Conservation (phyloP, 1,140 invertebrate species). For the Phymorhynchus buccinoides region DNA sequence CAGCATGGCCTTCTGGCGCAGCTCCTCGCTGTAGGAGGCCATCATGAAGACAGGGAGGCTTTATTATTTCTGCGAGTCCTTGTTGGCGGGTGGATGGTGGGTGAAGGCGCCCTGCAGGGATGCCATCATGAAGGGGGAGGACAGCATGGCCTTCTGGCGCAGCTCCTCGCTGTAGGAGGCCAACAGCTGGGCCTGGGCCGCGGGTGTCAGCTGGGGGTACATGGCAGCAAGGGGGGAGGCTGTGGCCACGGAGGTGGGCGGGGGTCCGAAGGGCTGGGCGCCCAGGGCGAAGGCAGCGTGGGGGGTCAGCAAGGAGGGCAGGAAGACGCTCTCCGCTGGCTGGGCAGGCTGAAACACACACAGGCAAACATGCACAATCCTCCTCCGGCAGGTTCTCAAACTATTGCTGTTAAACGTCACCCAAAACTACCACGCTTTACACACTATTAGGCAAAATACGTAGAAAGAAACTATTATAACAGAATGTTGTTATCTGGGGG, state of each 20-base stretch:
- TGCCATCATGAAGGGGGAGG: slow-evolving; percentile 22
- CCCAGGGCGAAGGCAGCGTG: slow-evolving; percentile 44
- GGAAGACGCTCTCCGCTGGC: slow-evolving; percentile 15
- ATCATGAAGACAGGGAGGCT: no score
- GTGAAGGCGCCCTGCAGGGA: slow-evolving; percentile 27
- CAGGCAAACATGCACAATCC: no score
- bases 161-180: slow-evolving; percentile 42
- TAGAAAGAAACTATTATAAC: no score
- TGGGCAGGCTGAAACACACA: slow-evolving; percentile 11
- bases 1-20: slow-evolving; percentile 39
- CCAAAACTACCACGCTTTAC: no score
- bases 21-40: slow-evolving; percentile 40
- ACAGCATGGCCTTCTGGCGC: slow-evolving; percentile 36
- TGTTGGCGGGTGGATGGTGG: slow-evolving; percentile 21
- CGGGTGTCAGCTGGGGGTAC: slow-evolving; percentile 24
- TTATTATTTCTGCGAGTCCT: slow-evolving; percentile 29
- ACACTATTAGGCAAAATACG: no score
- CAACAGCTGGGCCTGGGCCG: slow-evolving; percentile 29
- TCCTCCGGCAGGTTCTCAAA: no score
- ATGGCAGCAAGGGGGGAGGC: slow-evolving; percentile 29
- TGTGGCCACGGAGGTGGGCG: neutral
- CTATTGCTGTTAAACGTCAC: no score
- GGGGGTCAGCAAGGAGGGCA: slow-evolving; percentile 25
- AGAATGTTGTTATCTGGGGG: no score
- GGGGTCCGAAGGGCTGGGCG: neutral